Evolutionary conservation across 2,113 vertebrate genomes (phyloP).

Genomic region (Nothoprocta perdicaria): DNA sequence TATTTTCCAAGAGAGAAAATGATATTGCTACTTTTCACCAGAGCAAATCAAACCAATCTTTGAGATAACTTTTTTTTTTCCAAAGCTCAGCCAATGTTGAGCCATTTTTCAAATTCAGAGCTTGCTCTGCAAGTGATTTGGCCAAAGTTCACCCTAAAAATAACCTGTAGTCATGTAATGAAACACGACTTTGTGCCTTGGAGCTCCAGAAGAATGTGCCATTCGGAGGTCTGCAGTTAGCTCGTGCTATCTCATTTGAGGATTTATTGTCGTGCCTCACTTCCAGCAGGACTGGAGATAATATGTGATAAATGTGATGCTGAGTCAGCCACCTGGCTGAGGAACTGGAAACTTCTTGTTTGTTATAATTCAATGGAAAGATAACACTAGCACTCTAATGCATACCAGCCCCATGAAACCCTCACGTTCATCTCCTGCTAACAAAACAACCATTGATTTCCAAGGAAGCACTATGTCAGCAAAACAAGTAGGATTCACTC

Average conservation of each 20-base stretch:
- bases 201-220: not conserved
- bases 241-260: not conserved
- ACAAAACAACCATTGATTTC: not conserved
- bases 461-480: not conserved
- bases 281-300: conserved; percentile 10
- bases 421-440: not conserved
- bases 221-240: not conserved
- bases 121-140: not conserved
- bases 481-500: not conserved
- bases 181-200: not conserved
- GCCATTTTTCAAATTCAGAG: not conserved
- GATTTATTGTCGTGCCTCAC: conserved; percentile 40
- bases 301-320: conserved; percentile 50
- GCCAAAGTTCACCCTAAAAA: conserved; percentile 3
- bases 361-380: conserved; percentile 53
- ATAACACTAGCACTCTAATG: conserved; percentile 9
- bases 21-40: not conserved
- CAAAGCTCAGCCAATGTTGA: not conserved
- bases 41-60: not conserved
- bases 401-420: conserved; percentile 34
- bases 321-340: conserved; percentile 51
- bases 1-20: not conserved
- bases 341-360: conserved; percentile 30
- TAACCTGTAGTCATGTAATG: not conserved
- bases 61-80: not conserved